Percentiles rank a stretch among this genome's conserved stretches.
phyloP scores from a whole-genome alignment of 2,113 vertebrate species.

The Osmerus mordax region DNA sequence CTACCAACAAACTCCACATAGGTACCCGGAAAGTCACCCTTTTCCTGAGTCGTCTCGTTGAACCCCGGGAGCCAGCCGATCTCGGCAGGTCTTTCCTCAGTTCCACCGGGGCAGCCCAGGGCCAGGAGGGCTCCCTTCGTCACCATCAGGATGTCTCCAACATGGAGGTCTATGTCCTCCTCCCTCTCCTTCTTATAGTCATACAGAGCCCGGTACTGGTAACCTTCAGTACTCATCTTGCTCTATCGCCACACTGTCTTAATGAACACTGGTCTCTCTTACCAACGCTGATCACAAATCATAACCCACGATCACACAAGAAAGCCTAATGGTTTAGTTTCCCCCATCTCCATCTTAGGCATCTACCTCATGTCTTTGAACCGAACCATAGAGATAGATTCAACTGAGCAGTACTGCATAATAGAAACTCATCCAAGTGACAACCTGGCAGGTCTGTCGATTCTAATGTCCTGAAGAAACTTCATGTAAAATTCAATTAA shows the following conservation, averaged over 20 bases:
- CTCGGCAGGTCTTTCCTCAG: conserved; percentile 76
- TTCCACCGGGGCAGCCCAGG: conserved; percentile 75
- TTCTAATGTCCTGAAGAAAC: no score
- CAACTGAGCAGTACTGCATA: no score
- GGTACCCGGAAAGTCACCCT: conserved; percentile 85
- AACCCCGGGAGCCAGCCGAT: conserved; percentile 87
- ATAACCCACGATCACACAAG: neutral
- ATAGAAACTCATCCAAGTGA: no score
- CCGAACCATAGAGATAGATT: no score
- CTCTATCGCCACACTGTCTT: conserved; percentile 11
- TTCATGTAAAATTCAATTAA: no score
- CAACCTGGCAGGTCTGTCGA: no score
- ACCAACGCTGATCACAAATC: conserved; percentile 41
- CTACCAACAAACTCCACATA: conserved; percentile 88
- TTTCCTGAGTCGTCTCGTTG: conserved; percentile 86
- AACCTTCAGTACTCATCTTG: conserved; percentile 77
- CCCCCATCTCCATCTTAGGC: conserved; percentile 46
- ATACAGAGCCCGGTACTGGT: conserved; percentile 86
- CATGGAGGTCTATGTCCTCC: conserved; percentile 86
- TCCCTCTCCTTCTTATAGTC: conserved; percentile 84
- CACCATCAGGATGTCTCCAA: conserved; percentile 81
- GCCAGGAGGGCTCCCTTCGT: conserved; percentile 78
- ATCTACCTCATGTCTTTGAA: no score
- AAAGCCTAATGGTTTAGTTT: conserved; percentile 29
- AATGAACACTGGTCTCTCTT: no score